phyloP scores from a whole-genome alignment of 35 echinoderm and acorn worm genomes.

The Lytechinus pictus region DNA sequence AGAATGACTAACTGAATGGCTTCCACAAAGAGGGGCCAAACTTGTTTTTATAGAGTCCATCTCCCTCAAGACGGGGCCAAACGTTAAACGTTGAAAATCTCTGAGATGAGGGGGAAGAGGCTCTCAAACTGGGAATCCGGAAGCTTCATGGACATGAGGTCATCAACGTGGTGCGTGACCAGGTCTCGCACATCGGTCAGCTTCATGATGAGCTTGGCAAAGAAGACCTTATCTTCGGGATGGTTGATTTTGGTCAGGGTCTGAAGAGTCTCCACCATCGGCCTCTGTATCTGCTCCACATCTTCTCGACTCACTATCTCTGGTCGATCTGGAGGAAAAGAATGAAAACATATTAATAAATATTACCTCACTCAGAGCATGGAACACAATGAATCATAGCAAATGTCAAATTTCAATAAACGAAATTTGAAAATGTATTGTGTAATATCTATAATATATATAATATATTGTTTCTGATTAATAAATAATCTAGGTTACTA shows the following conservation, averaged over 20 bases:
- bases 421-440: neutral
- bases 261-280: conserved; percentile 91
- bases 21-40: neutral
- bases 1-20: neutral
- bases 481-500: too few species aligned
- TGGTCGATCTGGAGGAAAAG: conserved; percentile 80
- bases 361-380: neutral
- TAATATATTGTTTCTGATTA: too few species aligned
- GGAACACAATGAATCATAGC: neutral
- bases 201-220: conserved; percentile 98
- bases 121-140: conserved; percentile 93
- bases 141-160: conserved; percentile 98
- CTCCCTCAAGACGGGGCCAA: neutral
- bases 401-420: neutral
- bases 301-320: conserved; percentile 85
- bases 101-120: conserved; percentile 96
- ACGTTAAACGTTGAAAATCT: conserved; percentile 96
- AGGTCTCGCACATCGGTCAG: conserved; percentile 95
- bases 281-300: conserved; percentile 89
- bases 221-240: conserved; percentile 99
- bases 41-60: neutral
- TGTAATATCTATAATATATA: too few species aligned
- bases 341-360: conserved; percentile 4
- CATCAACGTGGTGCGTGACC: conserved; percentile 89
- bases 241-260: conserved; percentile 94